Conservation (phyloP, 2,113 vertebrate genomes). For the Oxyura jamaicensis region DNA sequence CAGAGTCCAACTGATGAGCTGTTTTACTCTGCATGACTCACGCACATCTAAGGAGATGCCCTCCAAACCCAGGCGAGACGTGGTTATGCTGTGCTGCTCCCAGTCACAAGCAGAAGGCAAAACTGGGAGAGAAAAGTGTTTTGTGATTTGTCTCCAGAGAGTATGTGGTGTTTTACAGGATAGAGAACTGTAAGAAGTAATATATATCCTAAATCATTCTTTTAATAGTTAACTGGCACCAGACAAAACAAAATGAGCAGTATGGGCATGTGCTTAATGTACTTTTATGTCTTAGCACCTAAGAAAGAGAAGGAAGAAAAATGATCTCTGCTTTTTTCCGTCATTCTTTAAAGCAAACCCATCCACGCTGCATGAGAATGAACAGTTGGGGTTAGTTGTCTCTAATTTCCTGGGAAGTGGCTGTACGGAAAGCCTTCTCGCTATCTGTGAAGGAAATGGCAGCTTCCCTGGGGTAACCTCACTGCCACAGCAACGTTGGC, state of each 20-base stretch:
- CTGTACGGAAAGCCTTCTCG: neutral
- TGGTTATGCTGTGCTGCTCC: neutral
- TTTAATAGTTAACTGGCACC: neutral
- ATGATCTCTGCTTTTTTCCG: neutral
- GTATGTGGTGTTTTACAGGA: neutral
- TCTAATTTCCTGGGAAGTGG: neutral
- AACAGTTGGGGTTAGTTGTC: neutral
- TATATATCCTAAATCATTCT: neutral
- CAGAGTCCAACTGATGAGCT: neutral
- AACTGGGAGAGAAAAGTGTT: neutral
- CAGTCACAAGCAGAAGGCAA: neutral
- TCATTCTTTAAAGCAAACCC: neutral
- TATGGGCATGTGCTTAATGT: neutral
- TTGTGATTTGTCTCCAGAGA: neutral
- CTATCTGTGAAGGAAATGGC: neutral
- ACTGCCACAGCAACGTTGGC: neutral
- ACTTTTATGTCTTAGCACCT: constrained; percentile 13
- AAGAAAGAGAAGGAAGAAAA: constrained; percentile 12
- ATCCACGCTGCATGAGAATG: neutral
- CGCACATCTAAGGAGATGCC: neutral
- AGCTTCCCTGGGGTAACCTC: neutral
- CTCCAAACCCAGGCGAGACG: fast-evolving
- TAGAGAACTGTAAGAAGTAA: neutral
- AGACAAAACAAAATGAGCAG: neutral
- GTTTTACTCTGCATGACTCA: neutral